Evolutionary conservation across 2,888 invertebrate species (phyloP), one percentile per base, ranked within the genome.

Genomic region (Drosophila meridiana): DNA sequence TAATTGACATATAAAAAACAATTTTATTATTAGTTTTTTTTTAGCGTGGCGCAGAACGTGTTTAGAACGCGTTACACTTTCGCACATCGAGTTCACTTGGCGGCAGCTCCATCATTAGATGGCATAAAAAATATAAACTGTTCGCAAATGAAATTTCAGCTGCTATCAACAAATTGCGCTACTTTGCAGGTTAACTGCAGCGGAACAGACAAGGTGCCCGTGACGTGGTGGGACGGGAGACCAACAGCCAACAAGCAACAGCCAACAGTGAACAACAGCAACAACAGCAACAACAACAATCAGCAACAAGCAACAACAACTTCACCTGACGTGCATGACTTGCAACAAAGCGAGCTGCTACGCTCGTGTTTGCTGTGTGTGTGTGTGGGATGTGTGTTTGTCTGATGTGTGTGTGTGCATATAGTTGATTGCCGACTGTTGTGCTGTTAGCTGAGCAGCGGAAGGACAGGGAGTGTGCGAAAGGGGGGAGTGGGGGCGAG

Each of bases 161-260:
- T 84, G 83, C 78, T 83, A 86, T 87, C 84, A 86, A 88, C 89
- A 90, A 88, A 90, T 90, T 90, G 84, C 80, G 90, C 90, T 86
- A 84, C 87, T 90, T 90, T 83, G 76, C 81, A 80, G 88, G 87
- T 87, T 85, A 85, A 87, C 89, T 87, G 89, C 87, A 82, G 82
- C 78, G 85, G 71, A 89, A 87, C 76, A 87, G 87, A 78, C 83
- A 76, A 83, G 80, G 69, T 38, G 69, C 67, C 59, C 69, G 68
- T 71, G 80, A 64, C 62, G 69, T 26, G 77, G 61, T 57, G 62
- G 68, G 67, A 64, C 57, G 52, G 43, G 42, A 63, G 66, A 69
- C 72, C 50, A 61, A 50, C 69, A 60, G 47, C 30, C 67, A 73
- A 55, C 80, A 66, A 45, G 63, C 78, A 53, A 30, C 30, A 36